These are phyloP conservation scores for Linepithema humile DNA, from an alignment of 1,140 invertebrate genomes.

Conservation along the genomic window DNA sequence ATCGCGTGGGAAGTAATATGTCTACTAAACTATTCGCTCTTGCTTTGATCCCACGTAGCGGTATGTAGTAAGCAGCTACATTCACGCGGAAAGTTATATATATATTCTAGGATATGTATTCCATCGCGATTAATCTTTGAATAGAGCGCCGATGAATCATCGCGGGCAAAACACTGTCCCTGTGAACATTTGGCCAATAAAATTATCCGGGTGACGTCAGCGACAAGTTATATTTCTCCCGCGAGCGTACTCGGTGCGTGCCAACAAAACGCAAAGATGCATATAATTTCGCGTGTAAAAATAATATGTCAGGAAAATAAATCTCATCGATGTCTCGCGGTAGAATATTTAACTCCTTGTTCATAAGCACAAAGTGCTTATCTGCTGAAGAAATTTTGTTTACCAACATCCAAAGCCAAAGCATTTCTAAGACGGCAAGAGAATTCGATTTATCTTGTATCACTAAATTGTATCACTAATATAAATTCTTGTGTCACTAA, in stretches of 20 bases:
- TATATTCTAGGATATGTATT: background rate
- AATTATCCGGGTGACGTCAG: slow-evolving; percentile 19
- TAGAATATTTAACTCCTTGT: background rate
- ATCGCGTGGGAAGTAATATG: slow-evolving; percentile 49
- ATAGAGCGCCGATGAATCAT: slow-evolving; percentile 4
- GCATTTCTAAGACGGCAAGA: background rate
- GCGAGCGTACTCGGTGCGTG: background rate
- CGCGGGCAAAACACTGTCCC: background rate
- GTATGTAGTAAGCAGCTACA: slow-evolving; percentile 2
- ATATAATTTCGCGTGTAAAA: background rate
- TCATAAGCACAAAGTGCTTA: background rate
- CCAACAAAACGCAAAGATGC: background rate
- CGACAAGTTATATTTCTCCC: background rate
- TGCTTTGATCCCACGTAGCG: slow-evolving; percentile 40
- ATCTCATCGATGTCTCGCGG: background rate
- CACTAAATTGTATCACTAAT: too few relatives aligned
- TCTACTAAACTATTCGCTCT: slow-evolving; percentile 47
- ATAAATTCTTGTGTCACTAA: slow-evolving; percentile 9
- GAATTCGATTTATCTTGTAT: slow-evolving; percentile 7
- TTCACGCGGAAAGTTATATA: slow-evolving; percentile 2
- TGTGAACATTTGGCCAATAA: background rate
- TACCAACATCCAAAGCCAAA: background rate
- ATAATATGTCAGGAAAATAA: background rate
- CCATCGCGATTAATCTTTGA: slow-evolving; percentile 31
- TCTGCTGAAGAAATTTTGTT: background rate